phyloP scores from a whole-genome alignment of 2,888 invertebrate genomes.

The Molanna angustata region DNA sequence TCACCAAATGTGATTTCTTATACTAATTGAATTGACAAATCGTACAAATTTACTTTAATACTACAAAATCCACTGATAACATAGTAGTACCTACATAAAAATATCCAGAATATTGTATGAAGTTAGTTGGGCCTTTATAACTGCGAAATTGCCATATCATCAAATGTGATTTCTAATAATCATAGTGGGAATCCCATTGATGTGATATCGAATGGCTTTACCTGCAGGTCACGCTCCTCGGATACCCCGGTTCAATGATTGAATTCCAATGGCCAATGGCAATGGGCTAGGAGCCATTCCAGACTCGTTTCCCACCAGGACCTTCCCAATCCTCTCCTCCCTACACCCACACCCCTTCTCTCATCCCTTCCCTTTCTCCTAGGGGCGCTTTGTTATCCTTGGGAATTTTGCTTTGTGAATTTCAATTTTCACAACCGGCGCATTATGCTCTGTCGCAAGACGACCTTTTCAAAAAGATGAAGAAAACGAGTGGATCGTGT shows the following conservation, averaged over 20 bases:
- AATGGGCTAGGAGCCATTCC: conserved; percentile 22
- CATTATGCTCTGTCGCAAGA: too few relatives aligned
- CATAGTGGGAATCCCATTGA: background rate
- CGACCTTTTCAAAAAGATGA: too few relatives aligned
- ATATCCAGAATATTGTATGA: too few relatives aligned
- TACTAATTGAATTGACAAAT: too few relatives aligned
- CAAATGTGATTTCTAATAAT: background rate
- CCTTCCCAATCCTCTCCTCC: background rate
- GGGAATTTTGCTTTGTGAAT: conserved; percentile 28
- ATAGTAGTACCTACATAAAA: too few relatives aligned
- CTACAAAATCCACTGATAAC: too few relatives aligned
- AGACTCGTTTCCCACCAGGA: conserved; percentile 24
- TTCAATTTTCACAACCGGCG: conserved; percentile 25
- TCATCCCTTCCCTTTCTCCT: conserved; percentile 5
- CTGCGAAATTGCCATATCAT: background rate
- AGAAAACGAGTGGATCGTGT: too few relatives aligned
- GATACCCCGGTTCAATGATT: conserved; percentile 26
- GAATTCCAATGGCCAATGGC: conserved; percentile 29
- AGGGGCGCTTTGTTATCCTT: conserved; percentile 31
- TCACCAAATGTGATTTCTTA: too few relatives aligned
- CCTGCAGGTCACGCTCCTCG: conserved; percentile 28
- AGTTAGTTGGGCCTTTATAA: too few relatives aligned
- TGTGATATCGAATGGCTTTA: conserved; percentile 15
- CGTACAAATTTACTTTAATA: too few relatives aligned
- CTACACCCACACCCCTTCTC: background rate